A percentile compares a stretch with the other conserved stretches of the same genome.
These are phyloP conservation scores for Ormyrus thymus DNA, from an alignment of 2,888 invertebrate genomes.

Conservation along the genomic window DNA sequence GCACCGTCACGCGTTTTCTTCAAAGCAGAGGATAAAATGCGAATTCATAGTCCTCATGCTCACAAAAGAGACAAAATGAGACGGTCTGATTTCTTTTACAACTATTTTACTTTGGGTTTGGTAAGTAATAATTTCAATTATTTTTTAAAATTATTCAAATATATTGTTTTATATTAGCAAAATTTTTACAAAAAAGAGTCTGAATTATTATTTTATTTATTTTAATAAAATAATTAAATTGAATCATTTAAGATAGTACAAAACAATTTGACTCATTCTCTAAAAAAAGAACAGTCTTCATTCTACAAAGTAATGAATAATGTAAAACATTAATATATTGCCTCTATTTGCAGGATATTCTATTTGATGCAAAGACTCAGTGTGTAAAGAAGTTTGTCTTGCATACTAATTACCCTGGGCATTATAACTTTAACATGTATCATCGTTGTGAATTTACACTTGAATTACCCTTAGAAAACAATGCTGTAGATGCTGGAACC, in stretches of 20 bases:
- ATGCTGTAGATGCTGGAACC: slow-evolving; percentile 77
- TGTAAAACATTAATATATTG: slow-evolving; percentile 4
- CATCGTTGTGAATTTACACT: slow-evolving; percentile 95
- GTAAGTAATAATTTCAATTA: slow-evolving; percentile 76
- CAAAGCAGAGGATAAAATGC: slow-evolving; percentile 99
- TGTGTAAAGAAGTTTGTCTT: slow-evolving; percentile 97
- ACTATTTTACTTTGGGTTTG: slow-evolving; percentile 97
- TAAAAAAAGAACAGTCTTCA: slow-evolving; percentile 6
- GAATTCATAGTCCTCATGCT: slow-evolving; percentile 93
- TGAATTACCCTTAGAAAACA: slow-evolving; percentile 81
- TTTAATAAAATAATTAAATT: background rate
- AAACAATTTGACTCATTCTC: background rate
- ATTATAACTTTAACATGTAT: slow-evolving; percentile 99
- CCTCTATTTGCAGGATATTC: slow-evolving; percentile 84
- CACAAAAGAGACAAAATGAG: slow-evolving; percentile 86
- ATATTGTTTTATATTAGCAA: background rate
- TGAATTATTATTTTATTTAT: too few relatives aligned
- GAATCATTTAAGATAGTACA: background rate
- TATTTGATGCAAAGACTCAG: slow-evolving; percentile 97
- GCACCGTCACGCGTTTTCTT: slow-evolving; percentile 95
- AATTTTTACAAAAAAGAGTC: background rate
- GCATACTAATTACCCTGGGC: slow-evolving; percentile 99
- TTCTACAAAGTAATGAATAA: slow-evolving; percentile 2
- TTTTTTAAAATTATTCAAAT: background rate
- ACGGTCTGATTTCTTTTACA: slow-evolving; percentile 97